phyloP scores from a whole-genome alignment of 1,140 invertebrate species.

The Lordiphosa clarofinis region DNA sequence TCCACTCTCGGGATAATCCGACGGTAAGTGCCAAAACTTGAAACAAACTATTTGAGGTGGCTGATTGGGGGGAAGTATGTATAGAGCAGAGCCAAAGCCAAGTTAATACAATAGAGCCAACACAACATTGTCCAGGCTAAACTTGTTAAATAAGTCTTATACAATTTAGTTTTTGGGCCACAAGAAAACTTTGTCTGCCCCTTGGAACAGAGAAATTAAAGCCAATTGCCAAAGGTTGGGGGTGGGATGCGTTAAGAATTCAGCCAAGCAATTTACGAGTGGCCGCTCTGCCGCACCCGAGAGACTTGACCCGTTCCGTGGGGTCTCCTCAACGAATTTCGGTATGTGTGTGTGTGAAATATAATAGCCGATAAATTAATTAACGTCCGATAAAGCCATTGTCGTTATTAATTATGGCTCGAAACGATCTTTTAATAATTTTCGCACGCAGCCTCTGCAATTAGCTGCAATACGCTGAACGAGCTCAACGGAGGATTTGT shows the following conservation, averaged over 20 bases:
- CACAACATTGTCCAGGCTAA: conserved; percentile 29
- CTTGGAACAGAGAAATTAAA: conserved; percentile 35
- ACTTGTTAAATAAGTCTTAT: conserved; percentile 28
- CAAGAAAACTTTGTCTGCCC: conserved; percentile 32
- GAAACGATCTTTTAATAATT: conserved; percentile 58
- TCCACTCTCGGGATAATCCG: conserved; percentile 8
- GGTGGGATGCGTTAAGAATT: not conserved
- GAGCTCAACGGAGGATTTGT: not conserved
- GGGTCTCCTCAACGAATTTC: conserved; percentile 6
- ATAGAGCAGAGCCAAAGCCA: conserved; percentile 18
- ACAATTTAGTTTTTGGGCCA: conserved; percentile 28
- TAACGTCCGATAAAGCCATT: conserved; percentile 69
- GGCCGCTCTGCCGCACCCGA: conserved; percentile 1
- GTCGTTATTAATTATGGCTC: conserved; percentile 66
- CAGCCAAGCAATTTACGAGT: conserved; percentile 32
- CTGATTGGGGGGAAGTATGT: not conserved
- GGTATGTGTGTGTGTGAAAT: conserved; percentile 20
- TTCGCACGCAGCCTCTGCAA: conserved; percentile 44
- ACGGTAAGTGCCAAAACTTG: conserved; percentile 12
- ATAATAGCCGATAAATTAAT: conserved; percentile 66
- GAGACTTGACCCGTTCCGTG: conserved; percentile 27
- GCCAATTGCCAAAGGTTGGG: conserved; percentile 41
- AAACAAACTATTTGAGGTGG: conserved; percentile 1
- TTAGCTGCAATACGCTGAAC: conserved; percentile 40
- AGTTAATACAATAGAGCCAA: conserved; percentile 44